phyloP scores from a whole-genome alignment of 2,113 vertebrate species.

The Varanus komodoensis region DNA sequence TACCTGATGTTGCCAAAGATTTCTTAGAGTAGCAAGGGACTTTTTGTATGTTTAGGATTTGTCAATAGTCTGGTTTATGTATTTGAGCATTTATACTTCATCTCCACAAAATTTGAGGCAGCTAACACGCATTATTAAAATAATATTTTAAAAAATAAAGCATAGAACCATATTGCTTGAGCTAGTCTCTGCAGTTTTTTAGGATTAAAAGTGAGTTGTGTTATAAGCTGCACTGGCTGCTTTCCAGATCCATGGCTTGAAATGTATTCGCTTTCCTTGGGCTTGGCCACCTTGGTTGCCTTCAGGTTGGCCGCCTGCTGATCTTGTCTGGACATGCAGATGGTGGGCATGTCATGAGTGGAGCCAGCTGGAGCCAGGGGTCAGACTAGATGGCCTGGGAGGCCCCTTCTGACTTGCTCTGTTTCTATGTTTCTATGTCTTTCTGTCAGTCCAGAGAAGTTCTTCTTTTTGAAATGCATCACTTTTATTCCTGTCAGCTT shows the following conservation, averaged over 20 bases:
- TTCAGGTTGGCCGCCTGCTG: not conserved
- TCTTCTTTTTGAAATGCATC: too few relatives aligned
- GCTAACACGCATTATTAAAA: not conserved
- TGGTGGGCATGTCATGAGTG: too few relatives aligned
- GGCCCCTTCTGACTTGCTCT: too few relatives aligned
- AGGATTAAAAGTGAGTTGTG: not conserved
- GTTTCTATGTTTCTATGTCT: too few relatives aligned
- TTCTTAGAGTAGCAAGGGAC: not conserved
- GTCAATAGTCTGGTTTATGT: not conserved
- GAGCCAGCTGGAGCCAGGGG: too few relatives aligned
- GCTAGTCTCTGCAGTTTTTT: not conserved
- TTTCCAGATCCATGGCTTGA: not conserved
- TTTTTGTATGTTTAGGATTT: not conserved
- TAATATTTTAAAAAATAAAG: not conserved
- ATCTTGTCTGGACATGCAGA: too few relatives aligned
- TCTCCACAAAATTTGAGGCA: not conserved
- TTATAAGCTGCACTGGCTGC: not conserved
- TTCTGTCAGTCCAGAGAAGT: too few relatives aligned
- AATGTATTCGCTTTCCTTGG: not conserved
- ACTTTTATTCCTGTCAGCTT: too few relatives aligned
- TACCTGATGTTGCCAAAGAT: not conserved
- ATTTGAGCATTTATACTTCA: not conserved
- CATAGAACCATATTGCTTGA: not conserved
- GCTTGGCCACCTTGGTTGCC: not conserved
- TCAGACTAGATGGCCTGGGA: too few relatives aligned